Evolutionary conservation across 1,140 invertebrate genomes (phyloP), one percentile per base, ranked within the genome.

Genomic region (Drosophila rufa): DNA sequence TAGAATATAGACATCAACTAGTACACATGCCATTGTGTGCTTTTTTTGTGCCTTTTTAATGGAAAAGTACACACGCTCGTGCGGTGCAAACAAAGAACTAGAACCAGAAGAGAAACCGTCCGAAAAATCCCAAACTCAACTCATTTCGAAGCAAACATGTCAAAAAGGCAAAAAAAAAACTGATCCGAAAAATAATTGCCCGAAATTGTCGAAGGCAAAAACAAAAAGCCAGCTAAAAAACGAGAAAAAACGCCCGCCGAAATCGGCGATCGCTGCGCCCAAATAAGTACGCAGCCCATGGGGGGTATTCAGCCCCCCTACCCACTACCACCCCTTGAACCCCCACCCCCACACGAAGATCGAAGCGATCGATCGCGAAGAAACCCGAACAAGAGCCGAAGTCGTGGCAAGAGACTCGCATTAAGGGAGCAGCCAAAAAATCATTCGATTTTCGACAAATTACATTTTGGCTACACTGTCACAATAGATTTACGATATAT

Each of bases 281-380:
- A 82, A 82, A 83, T 80, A 83, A 76, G 81, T 84, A 84, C 30
- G 58, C 46, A 55, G 65, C 42, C 43, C 58, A 51, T 58, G 71
- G 77, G 74, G 56, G 79, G 40, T 62, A 74, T 19, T 19, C 43
- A 14, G 9, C 43, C 47, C 22, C 57, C 53, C 42, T n/a, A 51
- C 15, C 19, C 22, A 3, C 51, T 5, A 14, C 4, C 42, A 14
- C 30, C 51, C 9, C 19, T 0, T 8, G 19, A 7, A 22, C 14
- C 50, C 6, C 36, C 6, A 36, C 53, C 22, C 6, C 14, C n/a
- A 40, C n/a, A n/a, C 40, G 62, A 53, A 36, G 62, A 55, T 38
- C 62, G 38, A 40, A 51, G 25, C 38, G 25, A 43, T 60, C 67
- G 40, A 73, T 73, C 53, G 46, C 33, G 12, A 36, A 17, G 40